These are phyloP conservation scores for Tor tambroides DNA, from an alignment of 2,113 vertebrate genomes.

Conservation along the genomic window DNA sequence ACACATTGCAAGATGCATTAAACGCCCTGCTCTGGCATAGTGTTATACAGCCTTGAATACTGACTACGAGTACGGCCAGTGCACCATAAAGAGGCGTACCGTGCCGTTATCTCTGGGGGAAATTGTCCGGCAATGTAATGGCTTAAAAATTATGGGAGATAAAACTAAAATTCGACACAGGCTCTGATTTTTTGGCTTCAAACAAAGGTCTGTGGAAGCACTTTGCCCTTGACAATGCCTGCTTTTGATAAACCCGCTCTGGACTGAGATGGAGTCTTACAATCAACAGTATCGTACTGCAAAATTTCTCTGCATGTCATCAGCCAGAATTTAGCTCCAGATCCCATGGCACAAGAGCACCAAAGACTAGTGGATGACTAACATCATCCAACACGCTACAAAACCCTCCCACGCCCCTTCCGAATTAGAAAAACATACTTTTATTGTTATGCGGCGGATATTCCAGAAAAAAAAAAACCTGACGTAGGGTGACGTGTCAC, in stretches of 20 bases:
- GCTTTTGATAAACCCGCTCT: neutral
- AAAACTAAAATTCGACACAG: conserved; percentile 1
- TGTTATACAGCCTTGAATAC: conserved; percentile 29
- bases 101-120: neutral
- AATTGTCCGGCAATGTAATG: conserved; percentile 20
- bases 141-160: conserved; percentile 1
- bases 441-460: neutral
- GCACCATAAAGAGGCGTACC: neutral
- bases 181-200: conserved; percentile 14
- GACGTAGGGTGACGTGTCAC: neutral
- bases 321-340: conserved; percentile 23
- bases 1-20: conserved; percentile 36
- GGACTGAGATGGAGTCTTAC: neutral
- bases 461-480: neutral
- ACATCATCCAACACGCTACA: conserved; percentile 24
- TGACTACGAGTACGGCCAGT: neutral
- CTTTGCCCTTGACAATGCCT: neutral
- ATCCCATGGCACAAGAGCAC: conserved; percentile 30
- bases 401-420: neutral
- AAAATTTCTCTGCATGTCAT: conserved; percentile 50
- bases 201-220: neutral
- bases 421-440: neutral
- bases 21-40: neutral
- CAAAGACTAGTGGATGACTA: conserved; percentile 9
- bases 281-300: conserved; percentile 30